These are phyloP conservation scores for Phasianus colchicus DNA, from an alignment of 2,113 vertebrate genomes.

Conservation along the genomic window DNA sequence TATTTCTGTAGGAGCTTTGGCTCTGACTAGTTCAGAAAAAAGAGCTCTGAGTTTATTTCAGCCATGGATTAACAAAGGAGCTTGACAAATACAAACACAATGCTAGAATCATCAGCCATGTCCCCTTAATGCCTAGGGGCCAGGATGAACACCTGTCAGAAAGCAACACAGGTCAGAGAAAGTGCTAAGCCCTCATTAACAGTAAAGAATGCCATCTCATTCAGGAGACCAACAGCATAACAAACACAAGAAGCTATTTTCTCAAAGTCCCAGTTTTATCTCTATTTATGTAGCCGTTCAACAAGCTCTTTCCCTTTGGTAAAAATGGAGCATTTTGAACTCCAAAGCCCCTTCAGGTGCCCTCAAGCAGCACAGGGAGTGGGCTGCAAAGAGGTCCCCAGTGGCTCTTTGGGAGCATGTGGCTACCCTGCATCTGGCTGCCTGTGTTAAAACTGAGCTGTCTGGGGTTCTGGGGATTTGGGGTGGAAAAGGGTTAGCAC, in stretches of 20 bases:
- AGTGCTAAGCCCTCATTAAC: background rate
- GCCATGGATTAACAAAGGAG: background rate
- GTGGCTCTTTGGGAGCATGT: background rate
- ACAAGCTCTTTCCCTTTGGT: background rate
- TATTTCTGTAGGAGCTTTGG: background rate
- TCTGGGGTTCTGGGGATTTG: background rate
- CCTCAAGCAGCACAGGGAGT: fast-evolving
- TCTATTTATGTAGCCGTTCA: background rate
- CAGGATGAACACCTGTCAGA: background rate
- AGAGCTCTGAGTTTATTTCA: background rate
- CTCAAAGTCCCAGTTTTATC: background rate
- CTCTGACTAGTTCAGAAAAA: background rate
- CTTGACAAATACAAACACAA: fast-evolving
- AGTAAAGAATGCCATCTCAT: background rate
- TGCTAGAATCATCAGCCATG: fast-evolving
- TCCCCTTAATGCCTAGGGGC: background rate
- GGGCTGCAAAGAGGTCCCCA: background rate
- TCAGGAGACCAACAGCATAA: fast-evolving
- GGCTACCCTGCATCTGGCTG: background rate
- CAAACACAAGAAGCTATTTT: background rate
- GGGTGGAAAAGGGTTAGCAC: background rate
- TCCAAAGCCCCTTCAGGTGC: background rate
- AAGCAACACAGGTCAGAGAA: background rate
- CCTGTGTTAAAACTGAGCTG: background rate
- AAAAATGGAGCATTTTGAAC: background rate